Evolutionary conservation across 2,888 invertebrate species (phyloP).

Genomic region (Syrista parreyssii): DNA sequence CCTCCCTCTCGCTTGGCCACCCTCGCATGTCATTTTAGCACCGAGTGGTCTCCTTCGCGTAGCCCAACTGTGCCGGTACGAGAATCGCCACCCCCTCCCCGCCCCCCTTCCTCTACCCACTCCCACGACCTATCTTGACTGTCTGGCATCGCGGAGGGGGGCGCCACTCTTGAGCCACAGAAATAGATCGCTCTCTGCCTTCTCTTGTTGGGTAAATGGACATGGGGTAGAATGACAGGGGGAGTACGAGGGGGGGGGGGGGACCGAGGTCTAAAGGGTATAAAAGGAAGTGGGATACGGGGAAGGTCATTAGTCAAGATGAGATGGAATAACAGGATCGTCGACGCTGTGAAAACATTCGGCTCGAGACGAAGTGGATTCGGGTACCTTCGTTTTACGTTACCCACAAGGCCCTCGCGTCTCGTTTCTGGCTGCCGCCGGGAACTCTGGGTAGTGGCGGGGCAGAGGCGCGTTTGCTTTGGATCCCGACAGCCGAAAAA

Average conservation of each 20-base stretch:
- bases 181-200: not conserved
- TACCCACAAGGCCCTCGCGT: not conserved
- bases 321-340: slow-evolving; percentile 26
- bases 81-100: not conserved
- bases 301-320: slow-evolving; percentile 25
- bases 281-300: slow-evolving; percentile 5
- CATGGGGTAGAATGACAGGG: not conserved
- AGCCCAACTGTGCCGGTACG: not conserved
- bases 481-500: not conserved
- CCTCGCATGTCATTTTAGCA: not conserved
- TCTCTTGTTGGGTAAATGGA: not conserved
- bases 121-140: not conserved
- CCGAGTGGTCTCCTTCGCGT: not conserved
- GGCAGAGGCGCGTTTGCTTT: not conserved
- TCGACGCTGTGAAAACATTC: slow-evolving; percentile 24
- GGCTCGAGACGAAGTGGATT: slow-evolving; percentile 21
- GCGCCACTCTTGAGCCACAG: not conserved
- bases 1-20: not conserved
- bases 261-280: not conserved
- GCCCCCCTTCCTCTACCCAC: too few species aligned
- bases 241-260: not conserved
- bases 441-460: not conserved
- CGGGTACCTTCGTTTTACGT: slow-evolving; percentile 2
- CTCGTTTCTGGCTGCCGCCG: not conserved
- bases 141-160: not conserved